These are phyloP conservation scores for Formica selysi DNA, from an alignment of 1,140 invertebrate genomes.

Conservation along the genomic window DNA sequence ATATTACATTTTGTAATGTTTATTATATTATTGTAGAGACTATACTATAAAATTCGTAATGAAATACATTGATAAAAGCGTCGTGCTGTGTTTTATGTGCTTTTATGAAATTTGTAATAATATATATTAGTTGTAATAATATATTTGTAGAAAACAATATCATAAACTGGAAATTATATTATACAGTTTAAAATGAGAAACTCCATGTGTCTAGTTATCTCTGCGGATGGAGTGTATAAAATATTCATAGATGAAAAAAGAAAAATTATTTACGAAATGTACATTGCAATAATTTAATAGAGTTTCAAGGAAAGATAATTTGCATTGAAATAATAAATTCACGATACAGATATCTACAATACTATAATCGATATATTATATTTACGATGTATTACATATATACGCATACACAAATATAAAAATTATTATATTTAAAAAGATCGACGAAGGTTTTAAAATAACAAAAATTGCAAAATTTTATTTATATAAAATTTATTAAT, in stretches of 20 bases:
- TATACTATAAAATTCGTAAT: background rate
- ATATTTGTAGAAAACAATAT: background rate
- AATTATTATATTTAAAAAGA: constrained; percentile 3
- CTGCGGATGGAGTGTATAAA: too few relatives aligned
- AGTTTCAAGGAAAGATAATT: background rate
- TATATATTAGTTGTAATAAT: background rate
- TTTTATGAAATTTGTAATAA: constrained; percentile 10
- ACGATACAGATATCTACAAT: too few relatives aligned
- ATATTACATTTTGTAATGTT: background rate
- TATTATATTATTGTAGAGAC: background rate
- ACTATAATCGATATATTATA: too few relatives aligned
- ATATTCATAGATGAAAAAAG: background rate
- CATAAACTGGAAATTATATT: background rate
- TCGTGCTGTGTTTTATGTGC: background rate
- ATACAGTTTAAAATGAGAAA: background rate
- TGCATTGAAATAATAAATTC: background rate
- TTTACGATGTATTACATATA: too few relatives aligned
- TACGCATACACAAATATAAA: background rate
- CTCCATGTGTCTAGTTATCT: background rate
- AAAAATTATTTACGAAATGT: background rate
- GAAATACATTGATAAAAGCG: constrained; percentile 16
- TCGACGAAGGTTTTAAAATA: background rate
- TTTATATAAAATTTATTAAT: background rate
- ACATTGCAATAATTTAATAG: background rate
- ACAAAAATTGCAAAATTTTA: background rate